Conservation (phyloP, 2,113 vertebrate species). For the Amazona vittata region DNA sequence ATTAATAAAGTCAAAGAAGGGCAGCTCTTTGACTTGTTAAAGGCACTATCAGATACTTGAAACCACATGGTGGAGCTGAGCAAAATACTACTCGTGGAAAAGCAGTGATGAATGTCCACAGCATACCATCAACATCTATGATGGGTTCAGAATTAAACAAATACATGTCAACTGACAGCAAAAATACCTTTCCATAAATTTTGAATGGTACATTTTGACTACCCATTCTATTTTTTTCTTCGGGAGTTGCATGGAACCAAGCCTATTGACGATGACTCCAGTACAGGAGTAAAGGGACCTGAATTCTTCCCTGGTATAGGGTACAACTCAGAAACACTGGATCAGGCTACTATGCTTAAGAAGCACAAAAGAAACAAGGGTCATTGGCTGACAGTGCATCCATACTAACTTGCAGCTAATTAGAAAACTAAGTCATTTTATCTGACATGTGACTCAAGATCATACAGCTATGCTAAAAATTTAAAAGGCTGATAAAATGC, state of each 20-base stretch:
- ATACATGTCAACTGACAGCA: background rate
- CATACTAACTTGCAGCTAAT: background rate
- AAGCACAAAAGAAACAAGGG: background rate
- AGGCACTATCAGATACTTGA: background rate
- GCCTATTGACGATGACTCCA: background rate
- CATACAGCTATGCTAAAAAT: constrained; percentile 5
- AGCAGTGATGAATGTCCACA: background rate
- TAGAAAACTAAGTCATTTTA: background rate
- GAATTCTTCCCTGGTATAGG: background rate
- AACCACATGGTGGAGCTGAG: background rate
- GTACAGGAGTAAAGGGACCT: background rate
- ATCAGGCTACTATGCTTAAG: background rate
- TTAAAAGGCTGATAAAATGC: constrained; percentile 30
- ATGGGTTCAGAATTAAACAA: background rate
- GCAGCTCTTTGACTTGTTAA: background rate
- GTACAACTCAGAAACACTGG: background rate
- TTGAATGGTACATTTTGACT: background rate
- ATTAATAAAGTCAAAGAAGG: background rate
- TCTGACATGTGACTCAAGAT: background rate
- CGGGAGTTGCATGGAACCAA: background rate
- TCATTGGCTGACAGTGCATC: background rate
- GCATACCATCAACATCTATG: background rate
- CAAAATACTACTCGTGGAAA: background rate
- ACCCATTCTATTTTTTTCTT: background rate
- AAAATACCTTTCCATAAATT: background rate